A percentile compares a stretch with the other conserved stretches of the same genome.
phyloP scores from a whole-genome alignment of 2,113 vertebrate genomes.

The Platichthys stellatus region DNA sequence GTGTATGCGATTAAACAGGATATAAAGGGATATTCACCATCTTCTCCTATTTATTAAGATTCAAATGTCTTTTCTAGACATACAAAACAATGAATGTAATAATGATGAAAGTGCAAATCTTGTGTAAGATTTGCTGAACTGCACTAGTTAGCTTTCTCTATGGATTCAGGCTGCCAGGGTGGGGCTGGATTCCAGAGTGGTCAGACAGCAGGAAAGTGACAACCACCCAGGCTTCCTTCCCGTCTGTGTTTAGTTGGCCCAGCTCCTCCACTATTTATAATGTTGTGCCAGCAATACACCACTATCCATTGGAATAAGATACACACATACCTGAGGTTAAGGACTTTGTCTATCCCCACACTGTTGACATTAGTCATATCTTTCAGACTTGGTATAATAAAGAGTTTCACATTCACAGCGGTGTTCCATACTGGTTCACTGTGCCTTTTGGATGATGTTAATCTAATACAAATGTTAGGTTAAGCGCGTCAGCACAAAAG shows the following conservation, averaged over 20 bases:
- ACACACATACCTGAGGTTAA: constrained; percentile 25
- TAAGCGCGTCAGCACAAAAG: neutral
- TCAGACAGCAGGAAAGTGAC: constrained; percentile 61
- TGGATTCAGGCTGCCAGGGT: constrained; percentile 27
- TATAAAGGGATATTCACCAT: too few relatives aligned
- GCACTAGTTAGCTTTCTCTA: neutral
- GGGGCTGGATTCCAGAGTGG: constrained; percentile 65
- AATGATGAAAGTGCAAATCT: neutral
- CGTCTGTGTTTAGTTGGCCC: constrained; percentile 25
- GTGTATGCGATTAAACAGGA: too few relatives aligned
- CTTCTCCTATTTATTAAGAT: too few relatives aligned
- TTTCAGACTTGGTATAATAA: neutral
- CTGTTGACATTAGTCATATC: neutral
- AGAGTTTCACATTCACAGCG: neutral
- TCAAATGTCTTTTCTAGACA: too few relatives aligned
- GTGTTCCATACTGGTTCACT: neutral
- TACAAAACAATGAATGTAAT: too few relatives aligned
- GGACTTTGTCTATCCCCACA: neutral
- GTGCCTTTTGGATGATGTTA: neutral
- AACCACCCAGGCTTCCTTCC: constrained; percentile 65
- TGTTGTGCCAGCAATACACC: neutral
- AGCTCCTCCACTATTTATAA: constrained; percentile 13
- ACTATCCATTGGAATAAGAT: constrained; percentile 17
- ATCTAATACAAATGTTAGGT: neutral
- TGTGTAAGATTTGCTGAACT: neutral